These are phyloP conservation scores for Drosophila equinoxialis DNA, from an alignment of 1,140 invertebrate species.

Conservation along the genomic window DNA sequence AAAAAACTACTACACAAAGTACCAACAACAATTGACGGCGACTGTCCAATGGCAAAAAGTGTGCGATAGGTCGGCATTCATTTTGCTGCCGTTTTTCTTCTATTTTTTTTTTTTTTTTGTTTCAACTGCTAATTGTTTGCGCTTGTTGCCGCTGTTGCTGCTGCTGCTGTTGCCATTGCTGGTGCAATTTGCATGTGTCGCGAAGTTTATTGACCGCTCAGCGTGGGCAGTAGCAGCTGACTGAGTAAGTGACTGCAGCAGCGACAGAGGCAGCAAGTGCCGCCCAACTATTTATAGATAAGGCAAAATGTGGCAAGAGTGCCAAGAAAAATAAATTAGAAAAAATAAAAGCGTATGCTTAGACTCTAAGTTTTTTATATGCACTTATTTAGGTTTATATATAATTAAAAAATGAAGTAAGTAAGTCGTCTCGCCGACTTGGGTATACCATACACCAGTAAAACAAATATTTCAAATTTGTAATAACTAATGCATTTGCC, in stretches of 20 bases:
- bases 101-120: conserved; percentile 23
- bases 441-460: no score
- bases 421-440: no score
- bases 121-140: conserved; percentile 59
- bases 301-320: conserved; percentile 75
- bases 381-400: conserved; percentile 31
- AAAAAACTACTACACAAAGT: conserved; percentile 35
- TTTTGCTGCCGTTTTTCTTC: conserved; percentile 36
- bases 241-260: neutral
- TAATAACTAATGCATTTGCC: no score
- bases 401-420: no score
- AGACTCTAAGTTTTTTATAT: conserved; percentile 16
- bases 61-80: conserved; percentile 76
- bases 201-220: conserved; percentile 74
- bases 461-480: no score
- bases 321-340: conserved; percentile 48
- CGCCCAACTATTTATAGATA: conserved; percentile 78
- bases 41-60: conserved; percentile 74
- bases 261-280: conserved; percentile 33
- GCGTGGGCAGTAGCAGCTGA: conserved; percentile 66
- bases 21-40: conserved; percentile 50
- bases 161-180: neutral
- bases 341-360: conserved; percentile 36
- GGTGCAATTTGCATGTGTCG: conserved; percentile 79
- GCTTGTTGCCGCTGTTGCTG: conserved; percentile 35